Evolutionary conservation across 2,888 invertebrate species (phyloP).

Genomic region (Plebejus argus): DNA sequence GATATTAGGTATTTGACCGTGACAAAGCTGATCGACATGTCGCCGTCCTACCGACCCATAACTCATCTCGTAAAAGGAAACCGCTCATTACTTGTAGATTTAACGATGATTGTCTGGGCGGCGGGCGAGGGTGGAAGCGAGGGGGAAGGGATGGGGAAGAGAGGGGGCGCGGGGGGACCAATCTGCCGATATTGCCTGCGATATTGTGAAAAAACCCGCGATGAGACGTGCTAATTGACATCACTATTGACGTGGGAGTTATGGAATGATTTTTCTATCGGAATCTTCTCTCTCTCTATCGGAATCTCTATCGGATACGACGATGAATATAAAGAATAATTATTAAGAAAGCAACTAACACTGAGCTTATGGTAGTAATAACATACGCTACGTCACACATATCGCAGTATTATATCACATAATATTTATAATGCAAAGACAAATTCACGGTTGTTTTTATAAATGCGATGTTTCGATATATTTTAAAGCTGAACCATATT

Average conservation of each 20-base stretch:
- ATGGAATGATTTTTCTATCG: background rate
- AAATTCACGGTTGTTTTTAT: too few relatives aligned
- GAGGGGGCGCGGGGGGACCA: constrained; percentile 48
- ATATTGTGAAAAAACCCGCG: constrained; percentile 25
- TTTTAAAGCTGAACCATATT: too few relatives aligned
- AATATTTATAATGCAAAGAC: too few relatives aligned
- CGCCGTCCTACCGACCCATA: constrained; percentile 44
- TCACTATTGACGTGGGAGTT: background rate
- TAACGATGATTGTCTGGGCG: constrained; percentile 59
- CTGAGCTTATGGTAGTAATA: too few relatives aligned
- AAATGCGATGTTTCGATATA: too few relatives aligned
- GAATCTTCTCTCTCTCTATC: background rate
- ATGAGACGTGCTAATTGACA: constrained; percentile 29
- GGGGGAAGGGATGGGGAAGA: too few relatives aligned
- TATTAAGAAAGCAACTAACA: background rate
- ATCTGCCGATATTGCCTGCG: constrained; percentile 47
- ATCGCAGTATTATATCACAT: too few relatives aligned
- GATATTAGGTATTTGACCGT: background rate
- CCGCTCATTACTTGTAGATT: constrained; percentile 65
- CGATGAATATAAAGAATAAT: background rate
- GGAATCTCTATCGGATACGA: too few relatives aligned
- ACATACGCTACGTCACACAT: too few relatives aligned
- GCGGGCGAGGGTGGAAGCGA: background rate
- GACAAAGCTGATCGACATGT: constrained; percentile 38
- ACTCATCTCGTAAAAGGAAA: constrained; percentile 57